Evolutionary conservation across 92 coral and sea anemone genomes (phyloP).

Genomic region (Zoanthus sansibaricus): DNA sequence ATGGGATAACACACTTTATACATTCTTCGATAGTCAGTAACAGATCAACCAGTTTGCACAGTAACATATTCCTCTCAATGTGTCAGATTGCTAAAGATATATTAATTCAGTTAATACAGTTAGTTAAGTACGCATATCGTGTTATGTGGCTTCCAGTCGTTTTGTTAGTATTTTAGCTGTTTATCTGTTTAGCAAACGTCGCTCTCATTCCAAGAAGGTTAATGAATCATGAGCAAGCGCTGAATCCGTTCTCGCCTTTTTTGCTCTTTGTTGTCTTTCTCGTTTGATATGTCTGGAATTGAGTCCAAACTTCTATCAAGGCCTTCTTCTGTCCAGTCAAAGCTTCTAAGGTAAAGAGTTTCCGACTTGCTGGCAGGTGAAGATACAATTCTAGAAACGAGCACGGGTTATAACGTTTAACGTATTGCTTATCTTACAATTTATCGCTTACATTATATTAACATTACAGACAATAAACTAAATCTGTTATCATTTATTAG

Average conservation of each 20-base stretch:
- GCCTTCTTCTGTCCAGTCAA: neutral
- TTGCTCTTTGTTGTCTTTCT: constrained; percentile 17
- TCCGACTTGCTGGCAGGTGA: constrained; percentile 30
- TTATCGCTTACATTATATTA: no score
- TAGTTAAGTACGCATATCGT: neutral
- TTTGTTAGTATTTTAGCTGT: neutral
- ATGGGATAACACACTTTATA: no score
- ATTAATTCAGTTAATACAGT: neutral
- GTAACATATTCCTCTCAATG: no score
- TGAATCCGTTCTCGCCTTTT: constrained; percentile 36
- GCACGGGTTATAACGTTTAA: neutral
- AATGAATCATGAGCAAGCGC: neutral
- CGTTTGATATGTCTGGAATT: constrained; percentile 16
- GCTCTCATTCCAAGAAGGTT: neutral
- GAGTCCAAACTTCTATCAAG: neutral
- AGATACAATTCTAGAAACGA: constrained; percentile 11
- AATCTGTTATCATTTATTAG: no score
- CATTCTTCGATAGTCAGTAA: no score
- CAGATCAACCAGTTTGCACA: no score
- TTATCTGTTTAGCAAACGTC: neutral
- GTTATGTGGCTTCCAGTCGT: neutral
- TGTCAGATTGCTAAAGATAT: neutral
- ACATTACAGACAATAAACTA: no score
- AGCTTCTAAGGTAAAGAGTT: neutral
- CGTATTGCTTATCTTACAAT: neutral